These are phyloP conservation scores for Rhagonycha lutea DNA, from an alignment of 2,888 invertebrate genomes.

Conservation along the genomic window DNA sequence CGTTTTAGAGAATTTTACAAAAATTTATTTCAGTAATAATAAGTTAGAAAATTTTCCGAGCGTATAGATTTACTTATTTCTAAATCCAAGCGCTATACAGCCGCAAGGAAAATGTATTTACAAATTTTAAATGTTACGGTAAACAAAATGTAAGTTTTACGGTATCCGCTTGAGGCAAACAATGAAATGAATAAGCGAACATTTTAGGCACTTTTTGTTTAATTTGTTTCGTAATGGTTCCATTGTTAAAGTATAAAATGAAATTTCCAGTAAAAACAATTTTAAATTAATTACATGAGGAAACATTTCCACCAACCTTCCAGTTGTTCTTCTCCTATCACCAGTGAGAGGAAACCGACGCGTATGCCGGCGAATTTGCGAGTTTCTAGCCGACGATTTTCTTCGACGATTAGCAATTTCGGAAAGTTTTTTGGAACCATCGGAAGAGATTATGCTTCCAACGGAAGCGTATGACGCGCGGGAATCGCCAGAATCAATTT, in stretches of 20 bases:
- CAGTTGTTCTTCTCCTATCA: conserved; percentile 64
- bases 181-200: not conserved
- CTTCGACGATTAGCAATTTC: conserved; percentile 46
- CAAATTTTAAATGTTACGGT: not conserved
- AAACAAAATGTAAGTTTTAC: not conserved
- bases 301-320: conserved; percentile 58
- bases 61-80: not conserved
- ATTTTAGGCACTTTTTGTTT: not conserved
- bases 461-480: conserved; percentile 51
- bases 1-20: not conserved
- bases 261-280: not conserved
- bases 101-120: not conserved
- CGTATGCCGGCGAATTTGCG: conserved; percentile 55
- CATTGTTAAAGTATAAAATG: not conserved
- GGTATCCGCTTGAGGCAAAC: not conserved
- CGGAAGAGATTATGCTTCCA: conserved; percentile 43
- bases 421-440: conserved; percentile 48
- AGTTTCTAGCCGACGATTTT: conserved; percentile 48
- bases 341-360: conserved; percentile 61
- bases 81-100: not conserved
- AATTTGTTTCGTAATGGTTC: not conserved
- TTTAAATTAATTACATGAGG: not conserved
- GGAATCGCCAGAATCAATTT: conserved; percentile 51
- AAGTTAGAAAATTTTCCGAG: not conserved
- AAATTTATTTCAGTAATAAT: not conserved